Conservation (phyloP, 2,888 invertebrate genomes). For the Lydus trimaculatus region DNA sequence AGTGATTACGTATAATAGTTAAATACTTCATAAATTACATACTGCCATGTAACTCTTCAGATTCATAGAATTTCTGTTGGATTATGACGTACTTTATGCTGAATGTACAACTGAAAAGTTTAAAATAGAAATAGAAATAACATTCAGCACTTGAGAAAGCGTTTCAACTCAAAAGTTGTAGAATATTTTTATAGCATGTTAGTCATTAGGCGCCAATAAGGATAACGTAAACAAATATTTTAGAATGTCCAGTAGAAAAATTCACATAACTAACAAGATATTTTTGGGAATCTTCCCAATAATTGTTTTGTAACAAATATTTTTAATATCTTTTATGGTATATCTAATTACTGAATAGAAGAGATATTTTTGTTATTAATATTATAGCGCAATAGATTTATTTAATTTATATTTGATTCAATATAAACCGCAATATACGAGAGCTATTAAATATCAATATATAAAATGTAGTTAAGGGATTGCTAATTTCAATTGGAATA, state of each 20-base stretch:
- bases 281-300: background rate
- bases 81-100: background rate
- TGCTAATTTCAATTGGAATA: constrained; percentile 3
- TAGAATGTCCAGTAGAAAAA: background rate
- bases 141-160: constrained; percentile 2
- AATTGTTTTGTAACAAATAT: background rate
- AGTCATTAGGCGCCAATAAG: background rate
- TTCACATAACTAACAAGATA: background rate
- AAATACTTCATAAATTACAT: background rate
- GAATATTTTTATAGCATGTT: background rate
- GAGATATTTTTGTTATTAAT: background rate
- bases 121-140: background rate
- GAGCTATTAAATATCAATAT: constrained; percentile 7
- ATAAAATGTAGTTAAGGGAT: background rate
- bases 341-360: background rate
- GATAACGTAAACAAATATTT: background rate
- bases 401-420: background rate
- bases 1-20: background rate
- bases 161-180: background rate
- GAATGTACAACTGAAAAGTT: constrained; percentile 2
- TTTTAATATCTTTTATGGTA: background rate
- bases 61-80: background rate
- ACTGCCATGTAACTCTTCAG: background rate
- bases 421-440: background rate
- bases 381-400: background rate